Evolutionary conservation across 2,113 vertebrate genomes (phyloP).

Genomic region (Rhynchomys soricoides): DNA sequence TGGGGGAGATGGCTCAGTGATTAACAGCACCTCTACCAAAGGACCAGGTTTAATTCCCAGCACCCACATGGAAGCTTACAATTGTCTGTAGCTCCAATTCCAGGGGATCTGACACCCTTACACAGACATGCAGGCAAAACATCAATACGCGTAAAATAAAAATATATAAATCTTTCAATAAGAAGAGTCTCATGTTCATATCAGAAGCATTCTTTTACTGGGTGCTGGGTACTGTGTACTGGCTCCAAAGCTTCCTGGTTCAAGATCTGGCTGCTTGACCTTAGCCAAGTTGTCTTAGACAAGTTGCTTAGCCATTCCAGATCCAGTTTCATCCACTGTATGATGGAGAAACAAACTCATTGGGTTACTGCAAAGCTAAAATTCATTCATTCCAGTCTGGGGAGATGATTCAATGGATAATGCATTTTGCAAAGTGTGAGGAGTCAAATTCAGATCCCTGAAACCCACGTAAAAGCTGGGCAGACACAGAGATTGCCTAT

Average conservation of each 20-base stretch:
- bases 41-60: neutral
- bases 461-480: neutral
- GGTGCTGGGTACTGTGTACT: neutral
- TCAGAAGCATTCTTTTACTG: neutral
- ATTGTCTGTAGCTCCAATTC: neutral
- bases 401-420: neutral
- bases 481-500: neutral
- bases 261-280: neutral
- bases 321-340: neutral
- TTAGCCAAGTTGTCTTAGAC: neutral
- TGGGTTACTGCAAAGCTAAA: neutral
- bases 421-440: neutral
- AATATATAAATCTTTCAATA: neutral
- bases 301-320: neutral
- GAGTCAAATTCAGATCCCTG: neutral
- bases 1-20: neutral
- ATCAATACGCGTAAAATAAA: neutral
- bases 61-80: neutral
- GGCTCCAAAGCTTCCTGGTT: neutral
- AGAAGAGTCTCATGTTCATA: neutral
- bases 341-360: neutral
- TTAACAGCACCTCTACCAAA: neutral
- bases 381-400: neutral
- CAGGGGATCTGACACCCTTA: neutral
- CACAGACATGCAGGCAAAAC: neutral